Conservation (phyloP, 2,888 invertebrate species). For the Agrypnus murinus region DNA sequence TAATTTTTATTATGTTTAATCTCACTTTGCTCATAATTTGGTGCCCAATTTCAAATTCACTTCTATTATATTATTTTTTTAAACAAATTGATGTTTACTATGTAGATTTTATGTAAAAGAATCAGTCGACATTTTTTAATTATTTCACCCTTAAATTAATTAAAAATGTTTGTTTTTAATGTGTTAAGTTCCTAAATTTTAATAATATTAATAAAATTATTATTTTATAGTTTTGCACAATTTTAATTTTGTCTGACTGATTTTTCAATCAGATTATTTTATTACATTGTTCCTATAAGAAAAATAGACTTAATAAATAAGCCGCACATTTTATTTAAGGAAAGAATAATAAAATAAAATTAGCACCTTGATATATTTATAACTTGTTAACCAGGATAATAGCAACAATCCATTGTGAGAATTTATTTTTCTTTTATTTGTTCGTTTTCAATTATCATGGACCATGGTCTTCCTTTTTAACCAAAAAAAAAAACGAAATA, state of each 20-base stretch:
- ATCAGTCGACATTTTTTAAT: slow-evolving; percentile 34
- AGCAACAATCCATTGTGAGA: slow-evolving; percentile 43
- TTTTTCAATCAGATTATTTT: slow-evolving; percentile 48
- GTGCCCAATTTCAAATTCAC: slow-evolving; percentile 41
- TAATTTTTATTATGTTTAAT: slow-evolving; percentile 38
- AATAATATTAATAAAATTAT: background rate
- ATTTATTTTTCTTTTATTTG: slow-evolving; percentile 40
- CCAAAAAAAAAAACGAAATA: slow-evolving; percentile 29
- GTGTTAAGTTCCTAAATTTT: background rate
- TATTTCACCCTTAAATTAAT: slow-evolving; percentile 2
- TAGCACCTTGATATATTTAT: slow-evolving; percentile 51
- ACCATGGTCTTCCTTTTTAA: background rate
- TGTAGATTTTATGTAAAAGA: slow-evolving; percentile 29
- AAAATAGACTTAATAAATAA: slow-evolving; percentile 51
- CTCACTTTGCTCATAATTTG: slow-evolving; percentile 35
- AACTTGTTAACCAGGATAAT: slow-evolving; percentile 39
- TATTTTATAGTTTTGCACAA: background rate
- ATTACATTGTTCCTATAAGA: slow-evolving; percentile 58
- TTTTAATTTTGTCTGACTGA: slow-evolving; percentile 37
- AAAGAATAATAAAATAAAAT: slow-evolving; percentile 23
- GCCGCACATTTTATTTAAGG: slow-evolving; percentile 47
- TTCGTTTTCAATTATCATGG: background rate
- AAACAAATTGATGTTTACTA: too few species aligned
- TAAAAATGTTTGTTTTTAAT: background rate
- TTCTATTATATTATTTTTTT: slow-evolving; percentile 36